phyloP scores from a whole-genome alignment of 2,797 vertebrate species.

The Oreortyx pictus region DNA sequence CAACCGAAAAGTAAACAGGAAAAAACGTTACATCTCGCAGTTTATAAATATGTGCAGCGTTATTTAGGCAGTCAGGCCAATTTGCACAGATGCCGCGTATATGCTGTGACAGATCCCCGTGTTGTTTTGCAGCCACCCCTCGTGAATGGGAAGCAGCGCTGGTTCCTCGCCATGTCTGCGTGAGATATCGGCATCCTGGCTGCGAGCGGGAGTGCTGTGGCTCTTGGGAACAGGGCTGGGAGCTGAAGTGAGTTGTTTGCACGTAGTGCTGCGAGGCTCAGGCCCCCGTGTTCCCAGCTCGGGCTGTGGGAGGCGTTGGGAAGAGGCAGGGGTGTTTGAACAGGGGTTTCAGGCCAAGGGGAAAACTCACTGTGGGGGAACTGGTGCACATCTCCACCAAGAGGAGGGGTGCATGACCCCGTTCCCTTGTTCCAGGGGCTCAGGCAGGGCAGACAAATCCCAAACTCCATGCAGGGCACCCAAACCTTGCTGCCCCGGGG shows the following conservation, averaged over 20 bases:
- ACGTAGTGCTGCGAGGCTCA: constrained; percentile 11
- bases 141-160: constrained; percentile 54
- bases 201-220: constrained; percentile 39
- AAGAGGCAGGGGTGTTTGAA: not conserved
- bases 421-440: not conserved
- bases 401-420: not conserved
- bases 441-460: not conserved
- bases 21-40: constrained; percentile 73
- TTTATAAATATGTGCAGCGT: constrained; percentile 72
- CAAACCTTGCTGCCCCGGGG: accelerated
- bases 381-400: accelerated
- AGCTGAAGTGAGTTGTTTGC: constrained; percentile 56
- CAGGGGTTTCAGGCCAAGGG: not conserved
- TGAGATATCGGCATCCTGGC: constrained; percentile 48
- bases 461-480: accelerated
- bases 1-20: constrained; percentile 80
- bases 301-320: not conserved
- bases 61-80: constrained; percentile 68
- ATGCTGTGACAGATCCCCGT: constrained; percentile 49
- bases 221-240: constrained; percentile 46
- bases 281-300: constrained; percentile 27
- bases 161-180: constrained; percentile 60
- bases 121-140: constrained; percentile 52
- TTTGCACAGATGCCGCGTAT: constrained; percentile 67
- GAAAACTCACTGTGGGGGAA: accelerated